A percentile compares a stretch with the other conserved stretches of the same genome.
phyloP scores from a whole-genome alignment of 1,140 invertebrate species.

The Melipona quadrifasciata region DNA sequence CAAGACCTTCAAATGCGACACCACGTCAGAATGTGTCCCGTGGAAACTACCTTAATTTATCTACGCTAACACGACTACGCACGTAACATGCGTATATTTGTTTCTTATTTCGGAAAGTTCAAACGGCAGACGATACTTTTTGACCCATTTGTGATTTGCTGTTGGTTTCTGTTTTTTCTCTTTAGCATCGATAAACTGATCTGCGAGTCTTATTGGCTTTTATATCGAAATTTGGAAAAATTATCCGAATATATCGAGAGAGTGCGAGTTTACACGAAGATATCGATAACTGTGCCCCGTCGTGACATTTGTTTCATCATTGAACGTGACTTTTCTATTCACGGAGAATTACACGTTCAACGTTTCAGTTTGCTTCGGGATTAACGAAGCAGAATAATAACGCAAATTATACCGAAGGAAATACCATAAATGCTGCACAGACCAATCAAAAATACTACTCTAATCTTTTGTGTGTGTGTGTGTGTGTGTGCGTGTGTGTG shows the following conservation, averaged over 20 bases:
- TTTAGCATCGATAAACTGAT: neutral
- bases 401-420: neutral
- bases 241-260: too few relatives aligned
- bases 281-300: neutral
- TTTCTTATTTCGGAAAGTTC: neutral
- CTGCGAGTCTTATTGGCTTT: too few relatives aligned
- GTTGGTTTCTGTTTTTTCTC: too few relatives aligned
- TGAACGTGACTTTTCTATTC: neutral
- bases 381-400: neutral
- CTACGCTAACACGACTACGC: slow-evolving; percentile 52
- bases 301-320: neutral
- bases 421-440: neutral
- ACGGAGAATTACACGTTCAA: neutral
- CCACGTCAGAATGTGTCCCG: slow-evolving; percentile 72
- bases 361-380: neutral
- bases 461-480: too few relatives aligned
- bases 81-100: neutral
- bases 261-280: neutral
- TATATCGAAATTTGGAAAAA: neutral
- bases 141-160: neutral
- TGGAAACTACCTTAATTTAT: slow-evolving; percentile 67
- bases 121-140: too few relatives aligned
- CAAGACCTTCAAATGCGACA: slow-evolving; percentile 77
- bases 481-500: too few relatives aligned
- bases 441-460: neutral